Evolutionary conservation across 2,113 vertebrate genomes (phyloP).

Genomic region (Psittacara wagleri): DNA sequence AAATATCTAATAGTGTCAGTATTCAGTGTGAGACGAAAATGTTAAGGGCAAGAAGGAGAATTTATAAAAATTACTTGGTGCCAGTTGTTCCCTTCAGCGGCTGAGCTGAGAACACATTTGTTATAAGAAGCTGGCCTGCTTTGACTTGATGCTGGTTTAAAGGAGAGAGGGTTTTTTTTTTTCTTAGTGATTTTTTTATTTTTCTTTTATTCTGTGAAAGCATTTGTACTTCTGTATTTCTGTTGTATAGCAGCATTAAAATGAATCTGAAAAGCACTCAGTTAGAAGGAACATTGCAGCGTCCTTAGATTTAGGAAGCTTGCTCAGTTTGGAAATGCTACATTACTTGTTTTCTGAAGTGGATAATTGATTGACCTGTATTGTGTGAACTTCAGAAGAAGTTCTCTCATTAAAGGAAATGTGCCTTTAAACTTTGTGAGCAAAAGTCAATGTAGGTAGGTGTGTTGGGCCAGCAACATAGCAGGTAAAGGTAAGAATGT

Average conservation of each 20-base stretch:
- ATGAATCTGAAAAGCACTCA: background rate
- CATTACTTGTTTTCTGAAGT: constrained; percentile 35
- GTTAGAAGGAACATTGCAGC: constrained; percentile 15
- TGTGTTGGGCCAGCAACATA: background rate
- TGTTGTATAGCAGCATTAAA: constrained; percentile 11
- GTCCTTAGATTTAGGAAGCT: constrained; percentile 12
- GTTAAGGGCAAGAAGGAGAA: background rate
- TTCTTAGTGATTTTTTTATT: background rate
- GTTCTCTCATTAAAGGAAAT: background rate
- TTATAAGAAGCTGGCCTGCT: background rate
- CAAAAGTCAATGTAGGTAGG: background rate
- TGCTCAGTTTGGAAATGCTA: constrained; percentile 14
- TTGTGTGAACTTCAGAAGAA: constrained; percentile 34
- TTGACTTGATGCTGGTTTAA: background rate
- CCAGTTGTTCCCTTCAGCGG: background rate
- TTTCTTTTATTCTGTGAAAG: background rate
- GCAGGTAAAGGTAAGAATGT: background rate
- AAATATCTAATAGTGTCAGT: background rate
- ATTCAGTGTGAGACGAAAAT: background rate
- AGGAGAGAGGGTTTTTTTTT: background rate
- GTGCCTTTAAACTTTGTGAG: background rate
- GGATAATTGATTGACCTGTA: constrained; percentile 30
- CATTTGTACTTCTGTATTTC: background rate
- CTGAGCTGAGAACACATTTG: background rate
- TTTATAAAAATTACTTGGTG: background rate